Base-by-base conservation (phyloP, 2,888 invertebrate genomes). In the Conomelus anceps region DNA sequence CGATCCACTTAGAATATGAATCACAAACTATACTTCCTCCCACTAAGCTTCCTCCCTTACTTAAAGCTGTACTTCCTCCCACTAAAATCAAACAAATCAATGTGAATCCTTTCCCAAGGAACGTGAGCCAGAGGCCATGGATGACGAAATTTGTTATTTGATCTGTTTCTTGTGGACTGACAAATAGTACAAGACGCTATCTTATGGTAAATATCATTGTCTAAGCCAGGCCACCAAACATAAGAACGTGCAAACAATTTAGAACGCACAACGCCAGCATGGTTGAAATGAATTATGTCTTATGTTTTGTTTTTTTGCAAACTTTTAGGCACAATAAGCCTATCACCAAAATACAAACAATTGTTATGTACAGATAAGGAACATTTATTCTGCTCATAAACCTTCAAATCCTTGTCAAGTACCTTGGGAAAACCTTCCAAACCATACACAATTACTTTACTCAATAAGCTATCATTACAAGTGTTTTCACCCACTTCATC, bases 311-410 rank as follows among this genome's bases (percentile, higher is more conserved):
- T n/a, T 17, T 22, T 88, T 88, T n/a, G n/a, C n/a, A n/a, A n/a
- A n/a, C n/a, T n/a, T n/a, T n/a, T n/a, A n/a, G n/a, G n/a, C n/a
- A n/a, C n/a, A n/a, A n/a, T n/a, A n/a, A n/a, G n/a, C n/a, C n/a
- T n/a, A 63, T 11, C 34, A 3, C 88, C 88, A 88, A 88, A 88
- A 63, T 41, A 88, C 4, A 88, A 23, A 88, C 88, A 88, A 22
- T 84, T 84, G 34, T 88, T 63, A 23, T 41, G 22, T 63, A 88
- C 84, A 6, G 41, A 29, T n/a, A 88, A 26, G 17, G 41, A 88
- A 4, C 63, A 6, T 13, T 41, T 34, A 22, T 88, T 88, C 0
- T 63, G 41, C 1, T n/a, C 34, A 63, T 88, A 63, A 7, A 88
- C 63, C 23, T 88, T 88, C 6, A 41, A 88, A 11, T 88, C 23